Conservation (phyloP, 2,888 invertebrate species). For the Callinectes sapidus region DNA sequence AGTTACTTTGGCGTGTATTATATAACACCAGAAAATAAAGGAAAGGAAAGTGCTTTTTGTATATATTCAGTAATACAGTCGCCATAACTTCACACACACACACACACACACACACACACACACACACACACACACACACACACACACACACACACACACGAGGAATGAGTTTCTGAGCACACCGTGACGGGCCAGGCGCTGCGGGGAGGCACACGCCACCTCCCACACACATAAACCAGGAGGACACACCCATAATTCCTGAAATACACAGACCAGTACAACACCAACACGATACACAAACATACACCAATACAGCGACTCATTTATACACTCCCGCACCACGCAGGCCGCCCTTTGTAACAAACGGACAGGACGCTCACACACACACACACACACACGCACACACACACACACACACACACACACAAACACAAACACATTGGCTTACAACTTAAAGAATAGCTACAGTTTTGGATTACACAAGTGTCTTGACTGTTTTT, state of each 20-base stretch:
- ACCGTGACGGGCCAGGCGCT: not conserved
- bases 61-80: conserved; percentile 17
- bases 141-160: conserved; percentile 33
- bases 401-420: conserved; percentile 18
- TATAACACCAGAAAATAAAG: conserved; percentile 8
- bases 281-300: conserved; percentile 38
- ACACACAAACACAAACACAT: conserved; percentile 2
- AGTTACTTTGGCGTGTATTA: conserved; percentile 4
- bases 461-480: not conserved
- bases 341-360: conserved; percentile 24
- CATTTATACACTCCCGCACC: conserved; percentile 47
- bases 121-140: not conserved
- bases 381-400: conserved; percentile 45
- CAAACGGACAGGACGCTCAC: conserved; percentile 33
- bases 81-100: not conserved
- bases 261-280: conserved; percentile 38
- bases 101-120: conserved; percentile 6
- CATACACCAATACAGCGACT: conserved; percentile 41
- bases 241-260: conserved; percentile 41
- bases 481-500: not conserved
- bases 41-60: conserved; percentile 21
- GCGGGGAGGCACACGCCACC: conserved; percentile 20
- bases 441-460: not conserved
- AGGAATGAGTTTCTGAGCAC: not conserved
- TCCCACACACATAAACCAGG: conserved; percentile 29